Conservation (phyloP, 2,888 invertebrate genomes). For the Chymomyza caudatula region DNA sequence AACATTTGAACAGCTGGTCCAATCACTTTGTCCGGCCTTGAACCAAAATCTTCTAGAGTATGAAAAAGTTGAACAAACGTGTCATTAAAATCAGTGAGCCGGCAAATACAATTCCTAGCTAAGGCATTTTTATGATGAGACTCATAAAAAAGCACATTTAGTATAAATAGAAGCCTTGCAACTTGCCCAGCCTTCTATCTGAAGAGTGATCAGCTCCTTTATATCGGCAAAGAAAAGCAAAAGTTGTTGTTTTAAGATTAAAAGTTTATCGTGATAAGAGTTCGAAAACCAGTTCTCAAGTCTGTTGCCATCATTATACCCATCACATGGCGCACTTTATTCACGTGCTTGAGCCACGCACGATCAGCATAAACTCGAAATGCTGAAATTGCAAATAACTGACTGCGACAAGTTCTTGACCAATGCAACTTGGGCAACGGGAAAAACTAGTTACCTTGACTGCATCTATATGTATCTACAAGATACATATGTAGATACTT, state of each 20-base stretch:
- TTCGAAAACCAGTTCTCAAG: background rate
- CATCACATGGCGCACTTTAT: background rate
- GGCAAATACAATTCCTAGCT: background rate
- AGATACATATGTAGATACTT: conserved; percentile 6
- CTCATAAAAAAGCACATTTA: background rate
- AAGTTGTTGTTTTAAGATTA: conserved; percentile 33
- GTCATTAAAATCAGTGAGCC: background rate
- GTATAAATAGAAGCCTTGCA: background rate
- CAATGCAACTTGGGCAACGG: conserved; percentile 23
- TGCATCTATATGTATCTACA: background rate
- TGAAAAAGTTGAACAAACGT: background rate
- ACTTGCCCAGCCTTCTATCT: background rate
- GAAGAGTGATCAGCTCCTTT: background rate
- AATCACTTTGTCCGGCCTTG: background rate
- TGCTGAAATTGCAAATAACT: conserved; percentile 3
- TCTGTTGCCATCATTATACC: background rate
- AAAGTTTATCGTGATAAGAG: background rate
- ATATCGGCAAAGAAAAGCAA: conserved; percentile 23
- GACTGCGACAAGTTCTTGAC: conserved; percentile 23
- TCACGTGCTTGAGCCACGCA: conserved; percentile 45
- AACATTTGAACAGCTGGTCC: background rate
- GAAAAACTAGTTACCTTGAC: conserved; percentile 21
- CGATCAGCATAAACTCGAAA: conserved; percentile 4
- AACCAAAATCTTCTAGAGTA: background rate
- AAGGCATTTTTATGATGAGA: background rate